Percentiles rank a stretch among this genome's conserved stretches.
These are phyloP conservation scores for Melipona quadrifasciata DNA, from an alignment of 1,140 invertebrate species.

Conservation along the genomic window DNA sequence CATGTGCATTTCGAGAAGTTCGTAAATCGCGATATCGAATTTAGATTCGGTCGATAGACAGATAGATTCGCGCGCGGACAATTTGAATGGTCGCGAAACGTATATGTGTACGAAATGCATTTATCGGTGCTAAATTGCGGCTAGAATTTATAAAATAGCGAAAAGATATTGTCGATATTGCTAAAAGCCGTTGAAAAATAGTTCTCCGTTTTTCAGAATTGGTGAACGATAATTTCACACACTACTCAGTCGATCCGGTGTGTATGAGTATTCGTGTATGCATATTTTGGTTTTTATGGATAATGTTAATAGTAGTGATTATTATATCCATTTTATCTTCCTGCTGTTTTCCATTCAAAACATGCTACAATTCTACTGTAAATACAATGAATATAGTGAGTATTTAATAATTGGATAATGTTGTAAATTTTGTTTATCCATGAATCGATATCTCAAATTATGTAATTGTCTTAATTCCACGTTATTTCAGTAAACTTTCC, in stretches of 20 bases:
- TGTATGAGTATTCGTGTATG: slow-evolving; percentile 71
- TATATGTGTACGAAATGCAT: neutral
- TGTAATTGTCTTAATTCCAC: neutral
- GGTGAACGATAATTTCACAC: slow-evolving; percentile 57
- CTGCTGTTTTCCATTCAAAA: slow-evolving; percentile 54
- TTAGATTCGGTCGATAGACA: neutral
- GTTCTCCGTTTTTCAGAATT: slow-evolving; percentile 53
- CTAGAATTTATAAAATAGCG: neutral
- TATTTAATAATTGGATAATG: neutral
- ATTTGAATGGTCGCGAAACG: neutral
- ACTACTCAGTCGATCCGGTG: slow-evolving; percentile 60
- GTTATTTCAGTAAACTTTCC: slow-evolving; percentile 10
- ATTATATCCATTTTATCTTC: slow-evolving; percentile 63
- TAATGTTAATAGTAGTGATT: slow-evolving; percentile 60
- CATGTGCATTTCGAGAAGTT: neutral
- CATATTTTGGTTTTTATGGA: slow-evolving; percentile 74
- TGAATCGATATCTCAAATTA: neutral
- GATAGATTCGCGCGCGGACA: neutral
- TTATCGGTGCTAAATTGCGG: neutral
- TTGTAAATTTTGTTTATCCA: neutral
- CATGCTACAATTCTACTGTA: slow-evolving; percentile 2
- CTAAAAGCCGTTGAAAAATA: neutral
- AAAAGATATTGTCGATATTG: neutral
- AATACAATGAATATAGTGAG: slow-evolving; percentile 27
- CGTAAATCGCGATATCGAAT: neutral